Conservation (phyloP, 2,113 vertebrate species). For the Scolopax mira region DNA sequence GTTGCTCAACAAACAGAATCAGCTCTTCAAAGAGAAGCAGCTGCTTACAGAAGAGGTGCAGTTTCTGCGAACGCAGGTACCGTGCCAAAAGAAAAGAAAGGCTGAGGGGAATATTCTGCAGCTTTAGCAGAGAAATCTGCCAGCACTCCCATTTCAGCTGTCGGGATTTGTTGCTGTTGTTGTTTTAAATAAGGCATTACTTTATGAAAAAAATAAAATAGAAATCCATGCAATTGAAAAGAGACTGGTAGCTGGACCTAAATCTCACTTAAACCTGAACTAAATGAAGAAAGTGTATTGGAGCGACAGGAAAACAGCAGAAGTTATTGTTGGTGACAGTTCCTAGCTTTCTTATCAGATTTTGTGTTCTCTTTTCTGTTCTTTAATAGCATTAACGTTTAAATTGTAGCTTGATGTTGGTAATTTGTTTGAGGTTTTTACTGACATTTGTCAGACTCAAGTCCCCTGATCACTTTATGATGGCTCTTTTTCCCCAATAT, state of each 20-base stretch:
- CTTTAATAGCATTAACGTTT: neutral
- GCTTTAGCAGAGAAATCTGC: neutral
- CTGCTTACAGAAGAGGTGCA: constrained; percentile 81
- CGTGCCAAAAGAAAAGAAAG: neutral
- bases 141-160: neutral
- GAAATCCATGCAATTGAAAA: neutral
- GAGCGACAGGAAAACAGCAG: neutral
- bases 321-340: neutral
- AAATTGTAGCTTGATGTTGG: neutral
- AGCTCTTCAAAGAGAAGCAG: constrained; percentile 87
- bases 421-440: neutral
- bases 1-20: constrained; percentile 88
- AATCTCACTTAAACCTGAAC: neutral
- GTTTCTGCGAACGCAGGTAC: constrained; percentile 78
- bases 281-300: neutral
- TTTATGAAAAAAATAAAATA: neutral
- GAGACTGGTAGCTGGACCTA: neutral
- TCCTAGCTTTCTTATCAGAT: neutral
- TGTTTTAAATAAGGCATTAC: neutral
- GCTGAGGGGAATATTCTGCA: neutral
- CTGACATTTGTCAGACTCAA: neutral
- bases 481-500: neutral
- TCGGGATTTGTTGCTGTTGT: neutral
- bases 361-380: neutral
- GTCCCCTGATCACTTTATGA: neutral